Conservation (phyloP, 2,797 vertebrate species). For the Euthynnus affinis region DNA sequence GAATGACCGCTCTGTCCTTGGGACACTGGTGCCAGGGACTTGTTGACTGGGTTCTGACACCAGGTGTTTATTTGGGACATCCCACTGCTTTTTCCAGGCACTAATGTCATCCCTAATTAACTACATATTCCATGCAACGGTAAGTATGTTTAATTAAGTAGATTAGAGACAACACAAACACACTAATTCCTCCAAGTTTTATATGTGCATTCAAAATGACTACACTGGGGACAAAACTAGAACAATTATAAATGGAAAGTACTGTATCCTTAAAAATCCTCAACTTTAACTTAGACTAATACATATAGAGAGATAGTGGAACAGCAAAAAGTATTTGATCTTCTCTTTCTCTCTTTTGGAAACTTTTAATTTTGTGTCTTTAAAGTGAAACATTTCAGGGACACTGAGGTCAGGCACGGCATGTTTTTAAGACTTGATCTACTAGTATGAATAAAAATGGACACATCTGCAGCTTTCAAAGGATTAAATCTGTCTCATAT, state of each 20-base stretch:
- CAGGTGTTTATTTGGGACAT: conserved; percentile 65
- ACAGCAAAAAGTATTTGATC: neutral
- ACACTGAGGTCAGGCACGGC: conserved; percentile 24
- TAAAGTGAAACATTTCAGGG: conserved; percentile 47
- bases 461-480: conserved; percentile 50
- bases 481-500: conserved; percentile 55
- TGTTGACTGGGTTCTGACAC: conserved; percentile 65
- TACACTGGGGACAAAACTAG: neutral
- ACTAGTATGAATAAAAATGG: conserved; percentile 56
- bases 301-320: neutral
- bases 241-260: neutral
- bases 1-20: conserved; percentile 72
- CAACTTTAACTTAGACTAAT: neutral
- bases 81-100: conserved; percentile 54
- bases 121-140: conserved; percentile 31
- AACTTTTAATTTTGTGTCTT: conserved; percentile 16
- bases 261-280: neutral
- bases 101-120: conserved; percentile 63
- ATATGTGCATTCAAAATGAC: no score
- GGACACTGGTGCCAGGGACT: conserved; percentile 63
- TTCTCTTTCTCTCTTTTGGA: neutral
- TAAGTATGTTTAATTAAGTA: conserved; percentile 34
- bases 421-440: conserved; percentile 54
- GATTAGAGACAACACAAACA: conserved; percentile 17
- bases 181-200: neutral